Percentiles rank a stretch among this genome's conserved stretches.
Evolutionary conservation across 2,797 vertebrate species (phyloP).

Genomic region (Cynodonichthys magdalenae): DNA sequence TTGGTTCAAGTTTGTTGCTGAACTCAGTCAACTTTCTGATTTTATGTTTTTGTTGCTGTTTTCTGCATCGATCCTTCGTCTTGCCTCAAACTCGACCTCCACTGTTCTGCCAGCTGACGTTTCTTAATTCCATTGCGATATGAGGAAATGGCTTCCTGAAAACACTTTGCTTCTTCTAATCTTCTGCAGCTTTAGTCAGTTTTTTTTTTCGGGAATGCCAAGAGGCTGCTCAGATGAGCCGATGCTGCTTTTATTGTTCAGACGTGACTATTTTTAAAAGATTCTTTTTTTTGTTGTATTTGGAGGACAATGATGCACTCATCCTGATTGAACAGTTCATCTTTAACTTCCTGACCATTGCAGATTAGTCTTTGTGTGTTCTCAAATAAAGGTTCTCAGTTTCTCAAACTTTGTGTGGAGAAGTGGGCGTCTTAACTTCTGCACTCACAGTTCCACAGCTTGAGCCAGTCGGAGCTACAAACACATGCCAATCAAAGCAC

Average conservation of each 20-base stretch:
- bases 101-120: not conserved
- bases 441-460: not conserved
- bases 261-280: not conserved
- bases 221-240: not conserved
- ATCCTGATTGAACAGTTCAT: not conserved
- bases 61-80: not conserved
- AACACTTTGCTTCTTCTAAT: not conserved
- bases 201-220: not conserved
- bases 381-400: not conserved
- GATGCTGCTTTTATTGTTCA: not conserved
- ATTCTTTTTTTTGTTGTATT: not conserved
- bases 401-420: not conserved
- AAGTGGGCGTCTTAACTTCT: not conserved
- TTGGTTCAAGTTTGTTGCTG: not conserved
- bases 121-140: constrained; percentile 18
- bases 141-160: constrained; percentile 12
- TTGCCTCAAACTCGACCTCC: not conserved
- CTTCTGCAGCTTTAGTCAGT: not conserved
- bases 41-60: not conserved
- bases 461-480: too few relatives aligned
- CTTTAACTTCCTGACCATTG: not conserved
- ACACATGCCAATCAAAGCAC: too few relatives aligned
- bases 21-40: constrained; percentile 1
- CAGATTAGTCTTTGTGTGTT: not conserved
- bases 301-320: not conserved